phyloP scores from a whole-genome alignment of 2,888 invertebrate genomes.

The Mesorhabditis belari region DNA sequence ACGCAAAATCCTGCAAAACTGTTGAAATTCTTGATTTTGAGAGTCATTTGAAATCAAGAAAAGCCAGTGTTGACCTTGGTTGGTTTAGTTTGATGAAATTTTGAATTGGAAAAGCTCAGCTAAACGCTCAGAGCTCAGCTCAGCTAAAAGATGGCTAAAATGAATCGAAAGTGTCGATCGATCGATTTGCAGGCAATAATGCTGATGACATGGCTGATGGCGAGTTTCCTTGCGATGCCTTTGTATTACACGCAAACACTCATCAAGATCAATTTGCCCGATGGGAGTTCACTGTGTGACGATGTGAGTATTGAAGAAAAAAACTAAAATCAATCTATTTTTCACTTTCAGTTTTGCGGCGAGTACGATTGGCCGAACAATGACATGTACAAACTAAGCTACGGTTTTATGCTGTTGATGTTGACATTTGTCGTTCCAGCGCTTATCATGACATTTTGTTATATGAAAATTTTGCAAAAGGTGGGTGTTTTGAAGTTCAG shows the following conservation, averaged over 20 bases:
- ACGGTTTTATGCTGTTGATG: slow-evolving; percentile 34
- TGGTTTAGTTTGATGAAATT: too few relatives aligned
- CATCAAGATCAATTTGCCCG: slow-evolving; percentile 35
- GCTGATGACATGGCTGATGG: slow-evolving; percentile 37
- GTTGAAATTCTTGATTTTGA: too few relatives aligned
- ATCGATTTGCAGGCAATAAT: slow-evolving; percentile 26
- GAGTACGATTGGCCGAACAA: slow-evolving; percentile 43
- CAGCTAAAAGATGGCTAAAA: too few relatives aligned
- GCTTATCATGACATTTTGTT: slow-evolving; percentile 48
- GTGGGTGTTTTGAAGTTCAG: slow-evolving; percentile 10
- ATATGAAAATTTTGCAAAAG: slow-evolving; percentile 52
- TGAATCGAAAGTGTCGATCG: background rate
- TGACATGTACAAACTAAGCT: slow-evolving; percentile 19
- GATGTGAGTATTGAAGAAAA: slow-evolving; percentile 20
- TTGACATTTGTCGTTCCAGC: slow-evolving; percentile 47
- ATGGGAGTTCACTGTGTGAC: slow-evolving; percentile 42
- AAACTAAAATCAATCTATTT: background rate
- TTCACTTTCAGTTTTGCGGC: slow-evolving; percentile 46
- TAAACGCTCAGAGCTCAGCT: too few relatives aligned
- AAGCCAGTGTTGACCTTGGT: too few relatives aligned
- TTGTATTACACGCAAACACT: slow-evolving; percentile 43
- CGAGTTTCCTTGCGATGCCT: slow-evolving; percentile 42
- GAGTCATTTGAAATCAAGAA: too few relatives aligned
- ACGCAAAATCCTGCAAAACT: too few relatives aligned
- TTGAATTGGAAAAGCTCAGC: too few relatives aligned